phyloP scores from a whole-genome alignment of 1,140 invertebrate species.

The Pogonus chalceus region DNA sequence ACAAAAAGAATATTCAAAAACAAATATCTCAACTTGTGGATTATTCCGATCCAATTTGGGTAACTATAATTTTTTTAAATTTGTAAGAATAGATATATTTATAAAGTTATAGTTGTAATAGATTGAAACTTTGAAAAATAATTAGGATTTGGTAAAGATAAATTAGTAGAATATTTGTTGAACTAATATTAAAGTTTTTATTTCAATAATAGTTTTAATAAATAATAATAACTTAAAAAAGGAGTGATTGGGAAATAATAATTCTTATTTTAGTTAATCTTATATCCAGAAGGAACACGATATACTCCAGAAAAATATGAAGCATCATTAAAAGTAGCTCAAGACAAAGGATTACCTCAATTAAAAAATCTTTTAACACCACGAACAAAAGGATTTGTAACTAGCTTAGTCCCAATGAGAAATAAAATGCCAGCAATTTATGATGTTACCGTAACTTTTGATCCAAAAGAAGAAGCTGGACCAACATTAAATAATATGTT shows the following conservation, averaged over 20 bases:
- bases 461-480: conserved; percentile 40
- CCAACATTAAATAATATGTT: conserved; percentile 69
- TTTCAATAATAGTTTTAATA: too few relatives aligned
- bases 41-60: conserved; percentile 76
- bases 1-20: conserved; percentile 62
- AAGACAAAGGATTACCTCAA: conserved; percentile 67
- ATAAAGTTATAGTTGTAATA: not conserved
- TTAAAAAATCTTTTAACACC: conserved; percentile 83
- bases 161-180: too few relatives aligned
- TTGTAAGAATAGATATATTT: not conserved
- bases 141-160: too few relatives aligned
- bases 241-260: too few relatives aligned
- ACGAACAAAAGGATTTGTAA: conserved; percentile 75
- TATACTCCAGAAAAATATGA: conserved; percentile 77
- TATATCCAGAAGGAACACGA: conserved; percentile 86
- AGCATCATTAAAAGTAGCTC: conserved; percentile 73
- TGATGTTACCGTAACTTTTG: conserved; percentile 70
- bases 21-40: conserved; percentile 70
- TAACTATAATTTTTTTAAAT: conserved; percentile 32
- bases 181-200: too few relatives aligned
- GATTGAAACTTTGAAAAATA: too few relatives aligned
- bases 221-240: too few relatives aligned
- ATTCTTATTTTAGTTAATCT: conserved; percentile 55
- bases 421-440: conserved; percentile 67
- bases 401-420: conserved; percentile 54